phyloP scores from a whole-genome alignment of 2,113 vertebrate genomes.

The Petromus typicus region DNA sequence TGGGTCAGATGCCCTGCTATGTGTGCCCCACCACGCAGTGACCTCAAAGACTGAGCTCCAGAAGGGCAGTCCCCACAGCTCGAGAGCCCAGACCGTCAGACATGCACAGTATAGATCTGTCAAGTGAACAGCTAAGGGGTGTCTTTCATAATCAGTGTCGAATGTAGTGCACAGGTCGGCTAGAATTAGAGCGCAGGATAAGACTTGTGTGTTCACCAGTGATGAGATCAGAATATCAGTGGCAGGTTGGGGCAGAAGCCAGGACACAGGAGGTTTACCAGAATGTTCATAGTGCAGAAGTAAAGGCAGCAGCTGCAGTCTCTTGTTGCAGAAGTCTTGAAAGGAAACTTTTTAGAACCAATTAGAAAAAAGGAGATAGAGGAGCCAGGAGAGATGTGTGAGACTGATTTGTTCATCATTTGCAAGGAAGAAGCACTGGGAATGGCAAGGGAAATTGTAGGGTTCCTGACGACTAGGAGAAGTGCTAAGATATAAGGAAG shows the following conservation, averaged over 20 bases:
- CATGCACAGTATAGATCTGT: neutral
- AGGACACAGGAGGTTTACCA: neutral
- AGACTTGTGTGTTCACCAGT: slow-evolving; percentile 7
- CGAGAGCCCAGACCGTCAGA: neutral
- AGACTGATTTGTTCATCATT: neutral
- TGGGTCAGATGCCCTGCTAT: neutral
- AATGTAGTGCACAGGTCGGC: neutral
- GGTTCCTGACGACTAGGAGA: neutral
- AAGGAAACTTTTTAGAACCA: neutral
- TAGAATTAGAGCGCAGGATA: slow-evolving; percentile 48
- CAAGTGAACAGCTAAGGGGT: slow-evolving; percentile 17
- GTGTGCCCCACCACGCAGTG: neutral
- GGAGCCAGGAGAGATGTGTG: neutral
- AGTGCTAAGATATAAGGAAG: neutral
- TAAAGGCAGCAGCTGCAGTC: neutral
- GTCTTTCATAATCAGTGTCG: neutral
- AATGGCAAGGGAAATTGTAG: neutral
- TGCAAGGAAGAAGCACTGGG: neutral
- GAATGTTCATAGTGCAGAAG: neutral
- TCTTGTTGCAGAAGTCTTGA: neutral
- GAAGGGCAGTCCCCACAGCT: no score
- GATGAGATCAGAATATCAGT: slow-evolving; percentile 37
- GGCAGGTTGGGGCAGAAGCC: neutral
- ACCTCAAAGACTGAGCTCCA: neutral
- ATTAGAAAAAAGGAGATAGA: neutral